These are phyloP conservation scores for Chaetops frenatus DNA, from an alignment of 2,113 vertebrate genomes.

Conservation along the genomic window DNA sequence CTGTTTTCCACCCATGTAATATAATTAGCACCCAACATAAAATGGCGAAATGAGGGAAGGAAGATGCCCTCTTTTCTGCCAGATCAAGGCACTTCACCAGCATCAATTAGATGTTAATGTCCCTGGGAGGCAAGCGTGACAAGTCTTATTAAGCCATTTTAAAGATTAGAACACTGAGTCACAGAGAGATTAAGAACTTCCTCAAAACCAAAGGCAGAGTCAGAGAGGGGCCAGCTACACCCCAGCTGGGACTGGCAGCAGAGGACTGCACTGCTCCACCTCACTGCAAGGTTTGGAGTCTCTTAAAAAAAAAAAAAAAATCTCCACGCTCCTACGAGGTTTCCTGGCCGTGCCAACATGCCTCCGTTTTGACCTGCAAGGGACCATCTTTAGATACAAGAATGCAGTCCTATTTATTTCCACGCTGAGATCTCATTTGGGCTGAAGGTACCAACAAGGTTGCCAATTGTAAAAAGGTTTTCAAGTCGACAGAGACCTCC, in stretches of 20 bases:
- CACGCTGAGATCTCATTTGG: background rate
- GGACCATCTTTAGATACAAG: background rate
- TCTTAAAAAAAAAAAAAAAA: rapidly evolving
- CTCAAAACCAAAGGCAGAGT: slow-evolving; percentile 1
- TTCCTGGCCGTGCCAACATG: background rate
- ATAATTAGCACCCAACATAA: background rate
- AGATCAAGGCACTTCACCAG: slow-evolving; percentile 3
- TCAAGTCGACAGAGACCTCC: background rate
- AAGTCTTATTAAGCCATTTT: slow-evolving; percentile 32
- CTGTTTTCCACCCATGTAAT: background rate
- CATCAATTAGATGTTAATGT: slow-evolving; percentile 44
- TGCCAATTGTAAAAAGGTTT: slow-evolving; percentile 13
- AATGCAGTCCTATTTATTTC: background rate
- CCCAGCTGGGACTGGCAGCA: background rate
- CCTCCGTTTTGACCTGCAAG: background rate
- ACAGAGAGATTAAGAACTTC: slow-evolving; percentile 44
- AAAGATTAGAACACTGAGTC: slow-evolving; percentile 46
- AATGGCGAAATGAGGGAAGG: background rate
- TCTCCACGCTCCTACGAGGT: rapidly evolving
- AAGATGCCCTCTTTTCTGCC: slow-evolving; percentile 20
- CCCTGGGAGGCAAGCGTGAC: slow-evolving; percentile 40
- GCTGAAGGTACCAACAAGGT: background rate
- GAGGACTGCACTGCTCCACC: background rate
- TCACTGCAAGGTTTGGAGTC: background rate
- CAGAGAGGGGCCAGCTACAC: background rate